Evolutionary conservation across 2,888 invertebrate genomes (phyloP).

Genomic region (Capitulum mitella): DNA sequence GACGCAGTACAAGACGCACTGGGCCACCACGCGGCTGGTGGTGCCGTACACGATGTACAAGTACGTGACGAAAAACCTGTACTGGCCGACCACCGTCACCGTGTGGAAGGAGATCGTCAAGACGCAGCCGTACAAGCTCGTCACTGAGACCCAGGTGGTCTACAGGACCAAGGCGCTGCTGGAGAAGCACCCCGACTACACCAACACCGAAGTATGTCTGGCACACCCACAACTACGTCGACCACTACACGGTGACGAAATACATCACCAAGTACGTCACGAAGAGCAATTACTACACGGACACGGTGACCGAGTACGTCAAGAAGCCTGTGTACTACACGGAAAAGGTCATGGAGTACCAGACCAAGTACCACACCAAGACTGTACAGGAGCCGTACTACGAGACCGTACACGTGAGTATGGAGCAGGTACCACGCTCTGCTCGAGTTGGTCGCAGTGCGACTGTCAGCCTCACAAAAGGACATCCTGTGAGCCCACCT

Average conservation of each 20-base stretch:
- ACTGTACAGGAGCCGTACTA: constrained; percentile 18
- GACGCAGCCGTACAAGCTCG: constrained; percentile 14
- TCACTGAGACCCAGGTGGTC: constrained; percentile 21
- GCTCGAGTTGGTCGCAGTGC: too few relatives aligned
- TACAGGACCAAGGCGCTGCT: constrained; percentile 22
- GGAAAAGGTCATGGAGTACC: constrained; percentile 33
- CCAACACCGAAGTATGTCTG: constrained; percentile 25
- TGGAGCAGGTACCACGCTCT: too few relatives aligned
- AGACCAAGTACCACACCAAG: background rate
- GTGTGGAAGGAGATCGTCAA: constrained; percentile 23
- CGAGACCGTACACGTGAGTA: constrained; percentile 13
- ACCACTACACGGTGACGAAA: constrained; percentile 34
- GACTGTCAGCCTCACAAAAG: too few relatives aligned
- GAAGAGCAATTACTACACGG: constrained; percentile 33
- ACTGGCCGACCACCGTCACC: constrained; percentile 18
- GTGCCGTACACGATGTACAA: constrained; percentile 19
- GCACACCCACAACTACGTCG: constrained; percentile 26
- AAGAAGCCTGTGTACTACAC: constrained; percentile 34
- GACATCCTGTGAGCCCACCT: too few relatives aligned
- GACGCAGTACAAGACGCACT: constrained; percentile 26
- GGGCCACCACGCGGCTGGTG: background rate
- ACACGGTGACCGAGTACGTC: constrained; percentile 33
- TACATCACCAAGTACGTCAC: constrained; percentile 36
- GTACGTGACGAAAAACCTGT: constrained; percentile 11
- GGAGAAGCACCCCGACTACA: constrained; percentile 25